A percentile compares a stretch with the other conserved stretches of the same genome.
phyloP scores from a whole-genome alignment of 2,888 invertebrate genomes.

The Dendrolimus pini region DNA sequence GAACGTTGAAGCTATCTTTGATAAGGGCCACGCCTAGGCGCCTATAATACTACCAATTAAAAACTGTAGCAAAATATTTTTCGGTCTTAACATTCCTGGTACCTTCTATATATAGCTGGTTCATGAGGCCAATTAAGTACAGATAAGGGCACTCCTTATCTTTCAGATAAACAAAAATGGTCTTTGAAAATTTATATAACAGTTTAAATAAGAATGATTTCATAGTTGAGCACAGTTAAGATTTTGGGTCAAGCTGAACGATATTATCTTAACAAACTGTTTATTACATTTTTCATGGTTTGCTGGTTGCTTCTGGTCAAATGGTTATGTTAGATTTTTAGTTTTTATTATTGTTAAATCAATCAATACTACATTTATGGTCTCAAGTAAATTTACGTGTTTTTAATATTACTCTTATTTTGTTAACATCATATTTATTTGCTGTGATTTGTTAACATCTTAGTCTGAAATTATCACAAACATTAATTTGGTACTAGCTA shows the following conservation, averaged over 20 bases:
- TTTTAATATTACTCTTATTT: too few species aligned
- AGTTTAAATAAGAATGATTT: slow-evolving; percentile 42
- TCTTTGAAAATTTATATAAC: slow-evolving; percentile 28
- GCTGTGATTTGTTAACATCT: too few species aligned
- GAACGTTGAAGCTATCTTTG: slow-evolving; percentile 22
- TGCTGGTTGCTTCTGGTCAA: too few species aligned
- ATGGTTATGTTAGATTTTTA: too few species aligned
- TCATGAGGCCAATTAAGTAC: slow-evolving; percentile 46
- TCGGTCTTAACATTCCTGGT: slow-evolving; percentile 4
- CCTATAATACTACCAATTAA: slow-evolving; percentile 29
- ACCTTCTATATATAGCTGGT: slow-evolving; percentile 24
- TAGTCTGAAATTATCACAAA: too few species aligned
- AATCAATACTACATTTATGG: too few species aligned
- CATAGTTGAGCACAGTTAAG: slow-evolving; percentile 23
- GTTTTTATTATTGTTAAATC: too few species aligned
- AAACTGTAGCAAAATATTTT: slow-evolving; percentile 12
- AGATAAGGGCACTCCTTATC: slow-evolving; percentile 61
- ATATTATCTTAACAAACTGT: background rate
- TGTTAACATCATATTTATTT: too few species aligned
- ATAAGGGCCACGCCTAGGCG: slow-evolving; percentile 55
- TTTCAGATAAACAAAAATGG: slow-evolving; percentile 39
- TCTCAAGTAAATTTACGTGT: too few species aligned
- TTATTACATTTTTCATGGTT: too few species aligned
- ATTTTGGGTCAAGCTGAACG: slow-evolving; percentile 1
- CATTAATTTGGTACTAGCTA: too few species aligned